These are phyloP conservation scores for Pseudorectes ferrugineus DNA, from an alignment of 2,113 vertebrate species.

Conservation along the genomic window DNA sequence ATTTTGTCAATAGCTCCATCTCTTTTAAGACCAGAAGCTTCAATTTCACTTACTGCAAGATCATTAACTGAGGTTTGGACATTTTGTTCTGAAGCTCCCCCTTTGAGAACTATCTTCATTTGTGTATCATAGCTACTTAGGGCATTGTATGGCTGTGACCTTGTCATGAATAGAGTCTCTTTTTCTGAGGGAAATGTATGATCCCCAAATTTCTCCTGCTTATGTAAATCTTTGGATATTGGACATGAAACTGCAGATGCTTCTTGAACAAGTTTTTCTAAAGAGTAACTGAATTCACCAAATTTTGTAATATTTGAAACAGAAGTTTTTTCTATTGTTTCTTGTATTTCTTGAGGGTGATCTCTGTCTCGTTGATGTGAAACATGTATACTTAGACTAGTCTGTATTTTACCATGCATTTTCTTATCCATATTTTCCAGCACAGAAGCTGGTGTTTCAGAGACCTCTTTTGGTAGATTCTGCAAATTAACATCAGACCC, in stretches of 20 bases:
- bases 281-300: constrained; percentile 7
- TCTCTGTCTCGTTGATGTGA: neutral
- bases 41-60: neutral
- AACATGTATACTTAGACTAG: neutral
- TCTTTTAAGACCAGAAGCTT: neutral
- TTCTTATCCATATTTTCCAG: neutral
- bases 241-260: neutral
- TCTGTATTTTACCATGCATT: neutral
- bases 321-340: constrained; percentile 41
- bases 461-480: neutral
- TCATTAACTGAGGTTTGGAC: neutral
- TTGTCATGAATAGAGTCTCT: neutral
- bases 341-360: constrained; percentile 25
- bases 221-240: neutral
- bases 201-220: neutral
- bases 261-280: constrained; percentile 63
- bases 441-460: neutral
- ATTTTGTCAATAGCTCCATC: neutral
- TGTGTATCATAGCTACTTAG: neutral
- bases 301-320: neutral
- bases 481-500: neutral
- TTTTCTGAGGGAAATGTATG: neutral
- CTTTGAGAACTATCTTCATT: neutral
- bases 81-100: neutral
- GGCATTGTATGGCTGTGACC: neutral